Evolutionary conservation across 2,888 invertebrate genomes (phyloP).

Genomic region (Thymelicus lineola): DNA sequence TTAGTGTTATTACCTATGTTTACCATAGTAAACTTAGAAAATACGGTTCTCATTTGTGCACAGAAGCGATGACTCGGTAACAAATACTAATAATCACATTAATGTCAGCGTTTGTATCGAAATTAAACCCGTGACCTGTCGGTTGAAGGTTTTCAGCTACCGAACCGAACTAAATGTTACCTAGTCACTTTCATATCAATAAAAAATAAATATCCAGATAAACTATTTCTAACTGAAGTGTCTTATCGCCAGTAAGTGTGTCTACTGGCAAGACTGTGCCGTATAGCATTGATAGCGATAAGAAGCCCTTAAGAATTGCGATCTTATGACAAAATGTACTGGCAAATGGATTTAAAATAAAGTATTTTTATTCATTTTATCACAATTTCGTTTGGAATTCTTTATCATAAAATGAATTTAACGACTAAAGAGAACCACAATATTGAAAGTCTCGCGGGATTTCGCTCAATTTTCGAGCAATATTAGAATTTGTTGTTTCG

Average conservation of each 20-base stretch:
- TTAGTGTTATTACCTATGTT: too few relatives aligned
- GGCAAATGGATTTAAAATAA: neutral
- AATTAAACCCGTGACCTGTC: too few relatives aligned
- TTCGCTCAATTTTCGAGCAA: neutral
- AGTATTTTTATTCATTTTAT: neutral
- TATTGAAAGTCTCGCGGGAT: neutral
- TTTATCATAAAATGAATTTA: too few relatives aligned
- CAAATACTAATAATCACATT: too few relatives aligned
- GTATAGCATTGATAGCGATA: neutral
- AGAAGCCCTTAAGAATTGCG: neutral
- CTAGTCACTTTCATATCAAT: neutral
- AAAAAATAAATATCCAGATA: constrained; percentile 1
- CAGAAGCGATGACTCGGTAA: too few relatives aligned
- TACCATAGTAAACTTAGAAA: too few relatives aligned
- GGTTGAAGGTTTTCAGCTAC: too few relatives aligned
- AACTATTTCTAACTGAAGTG: constrained; percentile 2
- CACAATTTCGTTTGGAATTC: too few relatives aligned
- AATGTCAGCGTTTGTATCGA: too few relatives aligned
- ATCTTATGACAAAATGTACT: neutral
- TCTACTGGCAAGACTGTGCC: neutral
- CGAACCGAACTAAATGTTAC: too few relatives aligned
- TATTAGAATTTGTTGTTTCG: neutral
- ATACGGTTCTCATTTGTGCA: too few relatives aligned
- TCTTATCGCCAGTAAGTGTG: neutral
- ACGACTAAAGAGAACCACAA: neutral